Percentiles rank a stretch among this genome's conserved stretches.
Conservation (phyloP, 2,113 vertebrate species). For the Heloderma charlesbogerti region DNA sequence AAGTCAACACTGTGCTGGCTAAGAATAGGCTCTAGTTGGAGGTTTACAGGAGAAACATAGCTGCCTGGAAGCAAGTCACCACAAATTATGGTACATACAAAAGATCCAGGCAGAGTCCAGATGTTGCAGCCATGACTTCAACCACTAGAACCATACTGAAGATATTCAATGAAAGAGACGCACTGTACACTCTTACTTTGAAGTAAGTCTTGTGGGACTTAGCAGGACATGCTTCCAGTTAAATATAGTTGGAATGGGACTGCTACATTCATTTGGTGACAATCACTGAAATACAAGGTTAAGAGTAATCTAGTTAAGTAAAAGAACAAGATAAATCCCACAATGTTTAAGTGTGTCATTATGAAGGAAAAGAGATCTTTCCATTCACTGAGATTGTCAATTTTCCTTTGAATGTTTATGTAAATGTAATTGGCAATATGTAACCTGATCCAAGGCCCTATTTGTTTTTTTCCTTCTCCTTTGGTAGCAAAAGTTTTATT, state of each 20-base stretch:
- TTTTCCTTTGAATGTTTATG: not conserved
- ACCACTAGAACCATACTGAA: not conserved
- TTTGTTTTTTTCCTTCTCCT: not conserved
- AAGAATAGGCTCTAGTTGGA: not conserved
- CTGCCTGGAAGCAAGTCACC: not conserved
- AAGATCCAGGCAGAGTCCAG: not conserved
- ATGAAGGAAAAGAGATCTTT: not conserved
- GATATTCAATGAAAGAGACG: not conserved
- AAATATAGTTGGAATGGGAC: not conserved
- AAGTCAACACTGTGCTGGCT: not conserved
- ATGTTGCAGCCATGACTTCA: not conserved
- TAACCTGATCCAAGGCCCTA: not conserved
- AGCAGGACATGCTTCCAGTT: not conserved
- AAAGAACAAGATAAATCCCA: constrained; percentile 27
- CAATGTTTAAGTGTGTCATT: not conserved
- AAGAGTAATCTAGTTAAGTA: not conserved
- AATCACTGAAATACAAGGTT: not conserved
- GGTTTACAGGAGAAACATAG: not conserved
- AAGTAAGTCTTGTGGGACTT: not conserved
- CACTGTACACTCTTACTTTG: not conserved
- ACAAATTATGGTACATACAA: not conserved
- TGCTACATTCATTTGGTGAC: constrained; percentile 9
- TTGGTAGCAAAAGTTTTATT: not conserved
- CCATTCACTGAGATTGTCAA: not conserved
- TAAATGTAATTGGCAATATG: not conserved